Conservation (phyloP, 2,797 vertebrate genomes). For the Oreortyx pictus region DNA sequence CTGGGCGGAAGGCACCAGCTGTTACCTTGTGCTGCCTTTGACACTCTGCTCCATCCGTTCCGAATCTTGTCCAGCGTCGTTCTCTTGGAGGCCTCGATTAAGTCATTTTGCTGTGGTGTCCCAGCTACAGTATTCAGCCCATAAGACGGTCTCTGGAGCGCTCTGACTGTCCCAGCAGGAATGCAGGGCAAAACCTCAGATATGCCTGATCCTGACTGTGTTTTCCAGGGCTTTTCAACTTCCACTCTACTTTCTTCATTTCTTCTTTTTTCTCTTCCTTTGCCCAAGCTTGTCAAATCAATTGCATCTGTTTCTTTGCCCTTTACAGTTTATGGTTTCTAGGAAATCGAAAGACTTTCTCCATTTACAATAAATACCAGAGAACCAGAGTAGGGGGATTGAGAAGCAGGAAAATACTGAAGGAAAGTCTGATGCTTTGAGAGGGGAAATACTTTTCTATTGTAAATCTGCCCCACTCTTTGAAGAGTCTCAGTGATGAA, state of each 20-base stretch:
- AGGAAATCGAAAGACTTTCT: neutral
- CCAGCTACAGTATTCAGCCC: neutral
- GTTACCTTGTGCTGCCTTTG: neutral
- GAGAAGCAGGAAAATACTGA: neutral
- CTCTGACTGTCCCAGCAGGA: neutral
- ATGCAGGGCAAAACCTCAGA: neutral
- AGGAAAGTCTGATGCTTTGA: neutral
- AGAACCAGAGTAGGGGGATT: neutral
- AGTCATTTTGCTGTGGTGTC: neutral
- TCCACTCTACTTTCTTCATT: neutral
- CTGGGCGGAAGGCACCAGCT: neutral
- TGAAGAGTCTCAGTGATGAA: constrained; percentile 40
- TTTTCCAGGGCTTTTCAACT: neutral
- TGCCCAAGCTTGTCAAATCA: neutral
- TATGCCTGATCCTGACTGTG: neutral
- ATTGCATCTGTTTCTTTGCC: neutral
- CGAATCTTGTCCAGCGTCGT: neutral
- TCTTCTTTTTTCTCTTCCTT: neutral
- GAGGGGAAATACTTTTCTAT: neutral
- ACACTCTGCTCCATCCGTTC: neutral
- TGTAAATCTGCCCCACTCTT: constrained; percentile 12
- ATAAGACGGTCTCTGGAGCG: neutral
- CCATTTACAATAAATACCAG: neutral
- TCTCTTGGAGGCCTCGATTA: neutral
- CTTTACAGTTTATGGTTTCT: neutral